These are phyloP conservation scores for Carterocephalus palaemon DNA, from an alignment of 2,888 invertebrate genomes.

Conservation along the genomic window DNA sequence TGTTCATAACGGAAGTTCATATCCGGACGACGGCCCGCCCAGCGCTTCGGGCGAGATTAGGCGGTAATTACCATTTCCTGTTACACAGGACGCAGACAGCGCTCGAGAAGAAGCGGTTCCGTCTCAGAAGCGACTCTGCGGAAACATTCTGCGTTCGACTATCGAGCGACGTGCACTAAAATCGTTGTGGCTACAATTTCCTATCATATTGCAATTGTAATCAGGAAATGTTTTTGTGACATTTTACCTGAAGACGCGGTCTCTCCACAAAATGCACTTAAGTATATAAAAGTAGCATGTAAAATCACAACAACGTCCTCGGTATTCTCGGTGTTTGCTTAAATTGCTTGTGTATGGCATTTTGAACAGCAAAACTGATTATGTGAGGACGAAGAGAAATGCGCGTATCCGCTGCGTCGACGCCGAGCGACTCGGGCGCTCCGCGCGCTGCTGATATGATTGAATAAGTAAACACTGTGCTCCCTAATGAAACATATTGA, in stretches of 20 bases:
- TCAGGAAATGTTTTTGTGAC: slow-evolving; percentile 16
- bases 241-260: neutral
- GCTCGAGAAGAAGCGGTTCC: slow-evolving; percentile 54
- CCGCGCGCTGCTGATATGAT: slow-evolving; percentile 63
- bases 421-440: slow-evolving; percentile 48
- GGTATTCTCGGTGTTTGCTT: slow-evolving; percentile 40
- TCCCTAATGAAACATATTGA: slow-evolving; percentile 78
- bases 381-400: slow-evolving; percentile 59
- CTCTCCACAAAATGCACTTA: slow-evolving; percentile 10
- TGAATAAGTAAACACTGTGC: slow-evolving; percentile 71
- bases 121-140: slow-evolving; percentile 40
- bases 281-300: slow-evolving; percentile 1
- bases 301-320: slow-evolving; percentile 34
- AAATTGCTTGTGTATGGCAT: slow-evolving; percentile 48
- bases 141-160: slow-evolving; percentile 46
- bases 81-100: slow-evolving; percentile 69
- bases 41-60: slow-evolving; percentile 78
- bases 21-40: slow-evolving; percentile 82
- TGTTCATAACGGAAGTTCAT: slow-evolving; percentile 93
- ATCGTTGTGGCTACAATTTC: slow-evolving; percentile 40
- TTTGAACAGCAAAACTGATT: slow-evolving; percentile 69
- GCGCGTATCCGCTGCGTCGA: slow-evolving; percentile 48
- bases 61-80: slow-evolving; percentile 80
- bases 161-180: slow-evolving; percentile 49
- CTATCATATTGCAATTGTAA: slow-evolving; percentile 34